Percentiles rank a stretch among this genome's conserved stretches.
Evolutionary conservation across 2,888 invertebrate species (phyloP).

Genomic region (Zaprionus lineosus): DNA sequence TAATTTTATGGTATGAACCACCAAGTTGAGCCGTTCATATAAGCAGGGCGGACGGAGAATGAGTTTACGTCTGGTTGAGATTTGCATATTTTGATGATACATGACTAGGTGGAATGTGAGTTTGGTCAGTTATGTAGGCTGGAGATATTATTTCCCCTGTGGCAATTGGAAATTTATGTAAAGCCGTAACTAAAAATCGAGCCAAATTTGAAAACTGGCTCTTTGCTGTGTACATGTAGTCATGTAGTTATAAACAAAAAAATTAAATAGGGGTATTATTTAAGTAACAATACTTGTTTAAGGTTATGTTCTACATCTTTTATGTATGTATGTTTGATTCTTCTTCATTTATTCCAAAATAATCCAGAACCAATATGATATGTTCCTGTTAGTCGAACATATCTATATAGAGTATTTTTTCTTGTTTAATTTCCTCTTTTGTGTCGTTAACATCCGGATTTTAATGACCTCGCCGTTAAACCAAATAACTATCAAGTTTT

Average conservation of each 20-base stretch:
- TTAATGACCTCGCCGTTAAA: constrained; percentile 55
- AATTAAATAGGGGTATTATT: too few species aligned
- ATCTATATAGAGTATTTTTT: too few species aligned
- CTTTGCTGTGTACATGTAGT: constrained; percentile 76
- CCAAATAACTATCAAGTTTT: too few species aligned
- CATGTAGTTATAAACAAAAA: too few species aligned
- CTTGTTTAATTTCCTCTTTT: constrained; percentile 80
- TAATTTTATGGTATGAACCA: constrained; percentile 38
- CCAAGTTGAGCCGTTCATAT: constrained; percentile 30
- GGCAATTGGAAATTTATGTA: constrained; percentile 65
- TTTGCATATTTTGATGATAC: constrained; percentile 77
- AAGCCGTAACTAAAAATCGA: constrained; percentile 68
- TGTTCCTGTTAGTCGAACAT: too few species aligned
- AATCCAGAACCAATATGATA: too few species aligned
- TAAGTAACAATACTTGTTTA: too few species aligned
- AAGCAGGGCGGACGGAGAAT: constrained; percentile 10
- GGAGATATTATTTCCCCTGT: constrained; percentile 25
- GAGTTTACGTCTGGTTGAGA: constrained; percentile 45
- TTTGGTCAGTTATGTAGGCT: constrained; percentile 25
- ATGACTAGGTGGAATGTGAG: constrained; percentile 38
- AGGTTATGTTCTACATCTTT: too few species aligned
- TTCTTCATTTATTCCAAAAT: too few species aligned
- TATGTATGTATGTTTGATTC: too few species aligned
- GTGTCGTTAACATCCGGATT: constrained; percentile 71
- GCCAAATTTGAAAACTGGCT: constrained; percentile 76